These are phyloP conservation scores for Leptestheria dahalacensis DNA, from an alignment of 1,140 invertebrate genomes.

Conservation along the genomic window DNA sequence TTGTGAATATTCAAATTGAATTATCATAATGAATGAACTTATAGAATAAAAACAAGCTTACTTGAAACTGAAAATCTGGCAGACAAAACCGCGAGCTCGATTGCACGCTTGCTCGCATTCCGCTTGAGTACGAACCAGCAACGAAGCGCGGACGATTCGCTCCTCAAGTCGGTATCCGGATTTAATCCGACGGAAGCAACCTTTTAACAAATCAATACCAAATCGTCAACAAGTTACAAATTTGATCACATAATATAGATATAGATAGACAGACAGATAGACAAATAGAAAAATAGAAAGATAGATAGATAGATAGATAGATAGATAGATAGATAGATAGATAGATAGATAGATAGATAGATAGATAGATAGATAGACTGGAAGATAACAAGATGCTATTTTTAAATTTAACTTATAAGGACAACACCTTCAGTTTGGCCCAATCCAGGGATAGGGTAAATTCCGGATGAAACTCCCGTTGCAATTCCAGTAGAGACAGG, in stretches of 20 bases:
- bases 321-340: too few relatives aligned
- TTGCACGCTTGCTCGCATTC: slow-evolving; percentile 57
- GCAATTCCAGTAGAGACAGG: neutral
- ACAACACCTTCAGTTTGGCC: too few relatives aligned
- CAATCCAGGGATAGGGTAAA: too few relatives aligned
- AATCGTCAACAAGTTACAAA: too few relatives aligned
- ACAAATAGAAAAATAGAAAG: too few relatives aligned
- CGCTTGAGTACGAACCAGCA: slow-evolving; percentile 44
- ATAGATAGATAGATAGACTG: too few relatives aligned
- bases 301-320: too few relatives aligned
- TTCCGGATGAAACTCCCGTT: neutral
- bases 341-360: too few relatives aligned
- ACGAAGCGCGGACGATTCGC: slow-evolving; percentile 43
- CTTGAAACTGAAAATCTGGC: slow-evolving; percentile 58
- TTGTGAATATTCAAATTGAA: neutral
- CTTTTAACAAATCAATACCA: slow-evolving; percentile 30
- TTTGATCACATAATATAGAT: too few relatives aligned
- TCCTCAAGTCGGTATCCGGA: slow-evolving; percentile 53
- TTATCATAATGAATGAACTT: neutral
- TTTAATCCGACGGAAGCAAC: slow-evolving; percentile 53
- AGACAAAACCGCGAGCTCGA: slow-evolving; percentile 48
- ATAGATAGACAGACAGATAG: too few relatives aligned
- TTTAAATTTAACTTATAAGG: too few relatives aligned
- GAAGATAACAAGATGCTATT: too few relatives aligned
- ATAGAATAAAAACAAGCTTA: slow-evolving; percentile 25